Base-by-base conservation (phyloP, 2,797 vertebrate species). In the Vireo griseus region DNA sequence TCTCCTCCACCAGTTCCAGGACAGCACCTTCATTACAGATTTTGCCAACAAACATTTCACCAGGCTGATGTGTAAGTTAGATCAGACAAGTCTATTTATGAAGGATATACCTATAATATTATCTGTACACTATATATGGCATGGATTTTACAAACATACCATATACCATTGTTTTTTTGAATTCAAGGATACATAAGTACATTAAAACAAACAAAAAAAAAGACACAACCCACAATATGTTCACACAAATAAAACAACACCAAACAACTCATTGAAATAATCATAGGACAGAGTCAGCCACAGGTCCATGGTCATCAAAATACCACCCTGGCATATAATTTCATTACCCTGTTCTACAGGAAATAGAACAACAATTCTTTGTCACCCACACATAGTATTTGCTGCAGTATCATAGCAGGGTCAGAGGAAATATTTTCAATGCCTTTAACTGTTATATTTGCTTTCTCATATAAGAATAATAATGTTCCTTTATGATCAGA, bases 391-490 rank as follows among this genome's bases (percentile, higher is more conserved):
- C 3, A 33, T n/a, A 51, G 26, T 51, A 59, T 51, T 82, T 92
- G n/a, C 20, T 84, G 48, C 33, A 89, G 12, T 48, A 44, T 35
- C 47, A 39, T 54, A 11, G 18, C 11, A 67, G 29, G 13, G 10
- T 63, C n/a, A 91, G 52, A 69, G 62, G 26, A 86, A 89, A 11
- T 44, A 54, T 44, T 88, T 93, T 88, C 37, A 31, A 16, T 58
- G 11, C 11, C 45, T 83, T 82, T 54, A 83, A n/a, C 10, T 50
- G 6, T 44, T 89, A 24, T 67, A 14, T 66, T 86, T 90, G 16
- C 10, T 82, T 76, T 76, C 37, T 86, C 20, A 45, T 54, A 16
- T 45, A 71, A 83, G 21, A 77, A 83, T 63, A 85, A 66, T 63
- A 83, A 57, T 24, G 6, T 25, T 78, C 4, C 6, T 54, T 82